A percentile compares a stretch with the other conserved stretches of the same genome.
phyloP scores from a whole-genome alignment of 2,888 invertebrate genomes.

The Lithophane semibrunnea region DNA sequence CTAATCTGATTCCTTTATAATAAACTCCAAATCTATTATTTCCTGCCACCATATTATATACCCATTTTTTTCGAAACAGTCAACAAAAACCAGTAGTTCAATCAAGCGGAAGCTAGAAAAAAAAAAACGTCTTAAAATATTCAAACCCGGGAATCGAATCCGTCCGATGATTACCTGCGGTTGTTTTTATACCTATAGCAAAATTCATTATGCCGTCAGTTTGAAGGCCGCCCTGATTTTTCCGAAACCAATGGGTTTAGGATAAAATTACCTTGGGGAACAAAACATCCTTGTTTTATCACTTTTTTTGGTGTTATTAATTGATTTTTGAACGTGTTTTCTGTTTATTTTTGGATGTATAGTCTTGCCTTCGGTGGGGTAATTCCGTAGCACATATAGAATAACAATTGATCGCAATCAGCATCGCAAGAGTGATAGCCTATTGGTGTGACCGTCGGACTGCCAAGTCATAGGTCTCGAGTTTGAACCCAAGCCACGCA shows the following conservation, averaged over 20 bases:
- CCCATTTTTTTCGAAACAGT: constrained; percentile 32
- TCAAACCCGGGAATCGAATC: constrained; percentile 61
- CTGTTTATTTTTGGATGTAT: constrained; percentile 1
- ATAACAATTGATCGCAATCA: too few species aligned
- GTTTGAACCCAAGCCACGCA: too few species aligned
- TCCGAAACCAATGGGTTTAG: constrained; percentile 49
- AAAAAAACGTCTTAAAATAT: constrained; percentile 61
- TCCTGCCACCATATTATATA: constrained; percentile 37
- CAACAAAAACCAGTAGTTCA: constrained; percentile 69
- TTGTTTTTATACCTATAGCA: constrained; percentile 56
- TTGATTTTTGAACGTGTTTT: constrained; percentile 37
- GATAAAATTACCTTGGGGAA: constrained; percentile 51
- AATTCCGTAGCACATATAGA: too few species aligned
- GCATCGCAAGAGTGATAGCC: too few species aligned
- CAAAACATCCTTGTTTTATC: constrained; percentile 46
- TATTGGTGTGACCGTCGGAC: too few species aligned
- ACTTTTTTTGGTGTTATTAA: constrained; percentile 49
- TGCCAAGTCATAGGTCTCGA: too few species aligned
- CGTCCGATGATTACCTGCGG: constrained; percentile 66
- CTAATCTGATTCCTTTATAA: constrained; percentile 8
- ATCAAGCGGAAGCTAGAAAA: constrained; percentile 60
- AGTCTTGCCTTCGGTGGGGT: not conserved
- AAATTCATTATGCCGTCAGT: constrained; percentile 65
- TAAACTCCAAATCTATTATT: constrained; percentile 26
- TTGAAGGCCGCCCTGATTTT: constrained; percentile 60